Evolutionary conservation across 2,113 vertebrate species (phyloP), one percentile per base, ranked within the genome.

Genomic region (Nothocercus nigrocapillus): DNA sequence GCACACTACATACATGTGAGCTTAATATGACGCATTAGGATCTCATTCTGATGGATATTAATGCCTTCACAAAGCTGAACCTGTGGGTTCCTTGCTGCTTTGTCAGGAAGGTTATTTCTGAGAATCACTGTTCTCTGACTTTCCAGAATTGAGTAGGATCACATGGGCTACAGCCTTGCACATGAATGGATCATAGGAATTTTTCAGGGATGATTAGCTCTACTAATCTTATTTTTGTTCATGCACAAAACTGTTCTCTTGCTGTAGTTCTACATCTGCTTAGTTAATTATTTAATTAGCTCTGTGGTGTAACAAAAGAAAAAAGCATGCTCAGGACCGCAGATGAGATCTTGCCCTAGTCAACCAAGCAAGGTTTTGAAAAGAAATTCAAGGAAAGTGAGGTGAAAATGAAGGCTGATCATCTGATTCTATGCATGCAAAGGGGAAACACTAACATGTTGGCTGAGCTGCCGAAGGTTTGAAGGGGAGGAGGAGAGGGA

Each of bases 41-140:
- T 56, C 24, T 36, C 1, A 3, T 15, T 45, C 27, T 51, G 7
- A 30, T 1, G 4, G 28, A 47, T 19, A 25, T 40, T 19, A 2
- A 13, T 12, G 30, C 47, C 25, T 30, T 32, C 54, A 56, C 54
- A 56, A 56, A 58, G 54, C 54, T 58, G 30, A 32, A 32, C 28
- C 7, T 58, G 54, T 17, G 30, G 28, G 16, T 58, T 32, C 54
- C 16, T 32, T 58, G 28, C 54, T 32, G 54, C 28, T 58, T 58
- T 18, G 28, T 58, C 54, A 58, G 54, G 9, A 32, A 16, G 49
- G 49, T 49, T 49, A 49, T 49, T 58, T 58, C 54, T 18, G 16
- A 40, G n/a, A 45, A 24, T 24, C 5, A 24, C 11, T 47, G 34
- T 8, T 36, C 45, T 0, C 44, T 27, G 8, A 0, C 78, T 32